Evolutionary conservation across 2,888 invertebrate genomes (phyloP).

Genomic region (Syritta pipiens): DNA sequence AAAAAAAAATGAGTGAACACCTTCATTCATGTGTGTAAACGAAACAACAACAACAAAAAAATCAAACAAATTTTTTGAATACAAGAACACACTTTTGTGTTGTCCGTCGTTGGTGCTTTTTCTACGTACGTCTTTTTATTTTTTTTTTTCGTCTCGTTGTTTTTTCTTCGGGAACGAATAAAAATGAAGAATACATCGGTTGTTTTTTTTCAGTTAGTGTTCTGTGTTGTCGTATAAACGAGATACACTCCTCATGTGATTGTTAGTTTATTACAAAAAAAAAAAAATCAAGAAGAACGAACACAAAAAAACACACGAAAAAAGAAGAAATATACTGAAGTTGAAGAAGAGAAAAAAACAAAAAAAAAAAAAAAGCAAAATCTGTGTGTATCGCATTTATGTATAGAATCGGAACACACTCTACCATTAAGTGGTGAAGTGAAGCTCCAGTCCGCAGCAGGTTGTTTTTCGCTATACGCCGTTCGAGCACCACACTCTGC

Average conservation of each 20-base stretch:
- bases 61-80: conserved; percentile 52
- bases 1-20: conserved; percentile 66
- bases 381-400: conserved; percentile 66
- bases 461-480: conserved; percentile 67
- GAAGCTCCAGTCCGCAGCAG: conserved; percentile 69
- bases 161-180: conserved; percentile 51
- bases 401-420: conserved; percentile 69
- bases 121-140: conserved; percentile 31
- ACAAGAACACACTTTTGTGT: conserved; percentile 62
- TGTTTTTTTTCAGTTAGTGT: conserved; percentile 64
- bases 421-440: conserved; percentile 64
- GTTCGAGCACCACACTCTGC: conserved; percentile 33
- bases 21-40: conserved; percentile 64
- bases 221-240: conserved; percentile 64
- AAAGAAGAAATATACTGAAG: conserved; percentile 25
- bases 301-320: conserved; percentile 26
- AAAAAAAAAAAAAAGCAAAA: conserved; percentile 9
- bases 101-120: conserved; percentile 63
- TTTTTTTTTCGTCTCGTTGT: conserved; percentile 23
- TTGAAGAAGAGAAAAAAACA: conserved; percentile 17
- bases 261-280: conserved; percentile 67
- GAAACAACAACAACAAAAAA: conserved; percentile 19
- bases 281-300: conserved; percentile 10
- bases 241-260: conserved; percentile 62
- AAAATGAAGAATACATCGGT: conserved; percentile 65